Percentiles rank a stretch among this genome's conserved stretches.
phyloP scores from a whole-genome alignment of 1,140 invertebrate genomes.

The Drosophila equinoxialis region DNA sequence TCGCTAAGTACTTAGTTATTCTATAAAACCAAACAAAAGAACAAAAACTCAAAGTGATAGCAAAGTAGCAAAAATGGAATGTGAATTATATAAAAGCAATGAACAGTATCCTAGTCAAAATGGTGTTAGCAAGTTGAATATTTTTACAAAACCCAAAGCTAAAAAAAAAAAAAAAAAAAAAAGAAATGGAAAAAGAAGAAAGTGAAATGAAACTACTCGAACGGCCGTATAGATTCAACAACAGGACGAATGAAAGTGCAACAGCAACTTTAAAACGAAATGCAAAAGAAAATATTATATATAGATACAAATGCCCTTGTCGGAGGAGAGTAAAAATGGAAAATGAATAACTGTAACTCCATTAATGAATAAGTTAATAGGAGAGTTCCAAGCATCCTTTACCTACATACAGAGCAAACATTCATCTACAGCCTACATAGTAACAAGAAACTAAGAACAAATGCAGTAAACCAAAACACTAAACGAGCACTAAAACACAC shows the following conservation, averaged over 20 bases:
- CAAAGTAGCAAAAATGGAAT: slow-evolving; percentile 81
- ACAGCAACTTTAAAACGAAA: not conserved
- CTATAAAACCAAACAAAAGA: slow-evolving; percentile 31
- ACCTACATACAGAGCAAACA: slow-evolving; percentile 42
- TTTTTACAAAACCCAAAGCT: slow-evolving; percentile 59
- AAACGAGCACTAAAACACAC: slow-evolving; percentile 23
- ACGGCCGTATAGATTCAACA: slow-evolving; percentile 51
- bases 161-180: slow-evolving; percentile 8
- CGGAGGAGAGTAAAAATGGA: not conserved
- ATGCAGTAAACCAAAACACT: not conserved
- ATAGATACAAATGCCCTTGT: slow-evolving; percentile 42
- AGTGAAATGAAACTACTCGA: slow-evolving; percentile 42
- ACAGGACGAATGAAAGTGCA: slow-evolving; percentile 9
- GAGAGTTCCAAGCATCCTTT: slow-evolving; percentile 12
- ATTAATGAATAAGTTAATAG: slow-evolving; percentile 15
- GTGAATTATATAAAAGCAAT: slow-evolving; percentile 83
- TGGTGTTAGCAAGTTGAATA: slow-evolving; percentile 59
- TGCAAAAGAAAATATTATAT: slow-evolving; percentile 29
- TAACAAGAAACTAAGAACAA: slow-evolving; percentile 13
- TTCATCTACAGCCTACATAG: slow-evolving; percentile 73
- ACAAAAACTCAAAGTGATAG: slow-evolving; percentile 75
- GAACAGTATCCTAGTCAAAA: slow-evolving; percentile 82
- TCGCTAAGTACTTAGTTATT: slow-evolving; percentile 59
- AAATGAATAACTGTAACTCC: not conserved
- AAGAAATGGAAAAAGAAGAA: slow-evolving; percentile 24